phyloP scores from a whole-genome alignment of 1,140 invertebrate genomes.

The Cotesia chilonis region DNA sequence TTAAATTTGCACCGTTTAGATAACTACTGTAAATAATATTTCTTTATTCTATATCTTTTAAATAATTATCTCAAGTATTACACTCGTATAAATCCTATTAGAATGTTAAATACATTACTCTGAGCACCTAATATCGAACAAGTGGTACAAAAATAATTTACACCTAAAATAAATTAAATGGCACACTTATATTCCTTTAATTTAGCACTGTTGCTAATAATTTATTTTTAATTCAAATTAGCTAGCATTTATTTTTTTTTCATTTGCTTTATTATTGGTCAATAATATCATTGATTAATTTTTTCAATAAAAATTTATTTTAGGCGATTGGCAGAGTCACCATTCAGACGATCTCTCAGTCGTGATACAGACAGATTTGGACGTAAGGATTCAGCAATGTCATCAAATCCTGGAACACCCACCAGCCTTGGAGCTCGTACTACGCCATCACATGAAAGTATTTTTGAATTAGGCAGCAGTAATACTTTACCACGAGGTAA shows the following conservation, averaged over 20 bases:
- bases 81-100: slow-evolving; percentile 29
- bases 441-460: slow-evolving; percentile 53
- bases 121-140: slow-evolving; percentile 12
- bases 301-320: slow-evolving; percentile 17
- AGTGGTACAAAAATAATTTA: slow-evolving; percentile 7
- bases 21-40: slow-evolving; percentile 5
- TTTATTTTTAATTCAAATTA: slow-evolving; percentile 3
- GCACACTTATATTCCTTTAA: neutral
- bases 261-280: neutral
- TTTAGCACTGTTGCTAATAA: too few relatives aligned
- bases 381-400: slow-evolving; percentile 49
- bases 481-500: slow-evolving; percentile 73
- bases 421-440: slow-evolving; percentile 47
- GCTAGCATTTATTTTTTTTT: neutral
- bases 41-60: neutral
- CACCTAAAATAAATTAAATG: neutral
- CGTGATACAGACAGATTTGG: slow-evolving; percentile 57
- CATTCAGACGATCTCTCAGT: slow-evolving; percentile 57
- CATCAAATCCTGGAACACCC: slow-evolving; percentile 47
- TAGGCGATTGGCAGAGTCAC: slow-evolving; percentile 59
- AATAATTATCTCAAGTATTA: slow-evolving; percentile 15
- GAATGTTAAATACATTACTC: neutral
- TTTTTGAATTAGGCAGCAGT: slow-evolving; percentile 57
- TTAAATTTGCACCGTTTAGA: too few relatives aligned
- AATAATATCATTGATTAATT: slow-evolving; percentile 6